Conservation (phyloP, 2,888 invertebrate genomes). For the Xylocampa areola region DNA sequence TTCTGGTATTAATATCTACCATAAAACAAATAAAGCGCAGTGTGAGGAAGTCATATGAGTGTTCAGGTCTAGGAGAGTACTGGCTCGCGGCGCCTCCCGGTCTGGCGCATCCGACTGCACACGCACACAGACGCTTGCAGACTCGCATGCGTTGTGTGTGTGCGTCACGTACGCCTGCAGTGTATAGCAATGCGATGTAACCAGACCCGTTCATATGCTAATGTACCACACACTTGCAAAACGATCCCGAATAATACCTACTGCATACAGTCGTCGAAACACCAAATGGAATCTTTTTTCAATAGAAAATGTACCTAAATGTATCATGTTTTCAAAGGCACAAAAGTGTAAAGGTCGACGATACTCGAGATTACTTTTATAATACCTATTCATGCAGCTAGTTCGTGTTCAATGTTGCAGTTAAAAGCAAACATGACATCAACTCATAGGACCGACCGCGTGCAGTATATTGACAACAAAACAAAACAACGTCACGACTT, state of each 20-base stretch:
- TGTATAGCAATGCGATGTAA: slow-evolving; percentile 1
- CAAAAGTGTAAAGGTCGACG: too few relatives aligned
- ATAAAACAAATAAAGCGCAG: too few relatives aligned
- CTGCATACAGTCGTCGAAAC: neutral
- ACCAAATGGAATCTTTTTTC: neutral
- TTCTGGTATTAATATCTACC: too few relatives aligned
- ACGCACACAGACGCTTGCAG: neutral
- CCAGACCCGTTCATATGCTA: slow-evolving; percentile 3
- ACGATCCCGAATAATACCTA: neutral
- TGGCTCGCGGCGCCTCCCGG: slow-evolving; percentile 1
- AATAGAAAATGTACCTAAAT: too few relatives aligned
- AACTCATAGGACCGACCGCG: neutral
- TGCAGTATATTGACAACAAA: neutral
- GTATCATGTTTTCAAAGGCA: too few relatives aligned
- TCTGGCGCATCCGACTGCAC: slow-evolving; percentile 1
- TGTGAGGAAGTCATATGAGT: too few relatives aligned
- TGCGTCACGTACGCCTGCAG: neutral
- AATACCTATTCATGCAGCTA: neutral
- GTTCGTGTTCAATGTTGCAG: neutral
- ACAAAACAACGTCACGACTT: neutral
- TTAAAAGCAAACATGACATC: neutral
- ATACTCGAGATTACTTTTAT: too few relatives aligned
- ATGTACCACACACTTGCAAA: neutral
- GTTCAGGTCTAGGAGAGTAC: neutral
- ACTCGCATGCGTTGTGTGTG: neutral